These are phyloP conservation scores for Graptemys geographica DNA, from an alignment of 2,797 vertebrate genomes.

Conservation along the genomic window DNA sequence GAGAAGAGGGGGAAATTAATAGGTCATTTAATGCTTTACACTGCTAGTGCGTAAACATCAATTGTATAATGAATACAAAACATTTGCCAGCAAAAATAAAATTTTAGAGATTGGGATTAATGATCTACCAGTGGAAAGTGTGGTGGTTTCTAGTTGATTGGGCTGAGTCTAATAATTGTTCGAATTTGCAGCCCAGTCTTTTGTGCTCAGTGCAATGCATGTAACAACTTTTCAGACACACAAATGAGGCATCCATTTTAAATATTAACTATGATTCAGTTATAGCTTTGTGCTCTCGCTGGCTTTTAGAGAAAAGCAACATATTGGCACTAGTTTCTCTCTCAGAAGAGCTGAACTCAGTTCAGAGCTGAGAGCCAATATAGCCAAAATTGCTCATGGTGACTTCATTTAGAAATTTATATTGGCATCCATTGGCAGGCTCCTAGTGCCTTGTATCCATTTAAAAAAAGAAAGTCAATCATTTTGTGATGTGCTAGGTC, in stretches of 20 bases:
- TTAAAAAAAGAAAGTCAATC: not conserved
- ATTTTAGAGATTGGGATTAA: conserved; percentile 28
- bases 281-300: conserved; percentile 4
- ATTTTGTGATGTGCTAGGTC: not conserved
- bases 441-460: not conserved
- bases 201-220: not conserved
- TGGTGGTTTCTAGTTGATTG: conserved; percentile 1
- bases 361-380: not conserved
- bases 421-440: not conserved
- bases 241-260: not conserved
- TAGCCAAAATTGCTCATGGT: not conserved
- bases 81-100: conserved; percentile 27
- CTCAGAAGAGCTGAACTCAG: not conserved
- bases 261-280: not conserved
- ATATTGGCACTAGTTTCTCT: not conserved
- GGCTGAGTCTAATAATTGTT: not conserved
- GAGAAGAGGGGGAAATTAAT: not conserved
- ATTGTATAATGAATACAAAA: conserved; percentile 9
- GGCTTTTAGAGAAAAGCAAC: not conserved
- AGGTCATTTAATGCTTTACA: conserved; percentile 16
- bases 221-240: not conserved
- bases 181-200: not conserved
- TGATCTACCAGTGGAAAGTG: conserved; percentile 23
- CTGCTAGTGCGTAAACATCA: conserved; percentile 28
- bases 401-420: not conserved